Evolutionary conservation across 2,113 vertebrate species (phyloP).

Genomic region (Oceanodroma tethys): DNA sequence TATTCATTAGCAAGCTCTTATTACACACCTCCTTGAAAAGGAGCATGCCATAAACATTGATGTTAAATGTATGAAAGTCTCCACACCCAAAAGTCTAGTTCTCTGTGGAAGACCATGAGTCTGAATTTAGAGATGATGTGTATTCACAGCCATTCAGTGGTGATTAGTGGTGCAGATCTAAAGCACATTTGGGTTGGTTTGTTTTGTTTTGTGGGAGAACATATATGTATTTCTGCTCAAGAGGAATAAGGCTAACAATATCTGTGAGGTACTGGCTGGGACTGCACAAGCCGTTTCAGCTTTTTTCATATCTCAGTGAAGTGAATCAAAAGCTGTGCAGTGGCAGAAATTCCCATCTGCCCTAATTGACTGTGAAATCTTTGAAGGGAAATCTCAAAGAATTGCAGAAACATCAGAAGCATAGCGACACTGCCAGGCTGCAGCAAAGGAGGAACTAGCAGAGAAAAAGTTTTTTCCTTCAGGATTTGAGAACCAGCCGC

Average conservation of each 20-base stretch:
- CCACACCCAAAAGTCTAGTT: background rate
- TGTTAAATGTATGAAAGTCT: background rate
- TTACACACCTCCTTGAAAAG: background rate
- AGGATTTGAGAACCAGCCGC: background rate
- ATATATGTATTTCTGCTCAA: background rate
- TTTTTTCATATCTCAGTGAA: background rate
- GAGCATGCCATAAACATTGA: background rate
- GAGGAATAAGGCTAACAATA: background rate
- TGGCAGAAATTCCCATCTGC: background rate
- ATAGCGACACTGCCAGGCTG: background rate
- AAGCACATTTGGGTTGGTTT: background rate
- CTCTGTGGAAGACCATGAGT: background rate
- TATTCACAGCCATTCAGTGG: background rate
- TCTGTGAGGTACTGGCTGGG: background rate
- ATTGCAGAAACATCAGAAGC: background rate
- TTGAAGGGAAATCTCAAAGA: slow-evolving; percentile 1
- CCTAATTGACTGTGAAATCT: background rate
- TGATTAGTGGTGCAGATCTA: background rate
- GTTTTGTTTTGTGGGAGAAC: background rate
- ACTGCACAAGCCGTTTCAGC: background rate
- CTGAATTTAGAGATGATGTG: background rate
- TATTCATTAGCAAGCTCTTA: background rate
- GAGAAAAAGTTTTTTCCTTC: background rate
- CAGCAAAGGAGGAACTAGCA: background rate
- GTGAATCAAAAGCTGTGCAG: background rate